A percentile compares a stretch with the other conserved stretches of the same genome.
These are phyloP conservation scores for Ammodytes dubius DNA, from an alignment of 2,113 vertebrate species.

Conservation along the genomic window DNA sequence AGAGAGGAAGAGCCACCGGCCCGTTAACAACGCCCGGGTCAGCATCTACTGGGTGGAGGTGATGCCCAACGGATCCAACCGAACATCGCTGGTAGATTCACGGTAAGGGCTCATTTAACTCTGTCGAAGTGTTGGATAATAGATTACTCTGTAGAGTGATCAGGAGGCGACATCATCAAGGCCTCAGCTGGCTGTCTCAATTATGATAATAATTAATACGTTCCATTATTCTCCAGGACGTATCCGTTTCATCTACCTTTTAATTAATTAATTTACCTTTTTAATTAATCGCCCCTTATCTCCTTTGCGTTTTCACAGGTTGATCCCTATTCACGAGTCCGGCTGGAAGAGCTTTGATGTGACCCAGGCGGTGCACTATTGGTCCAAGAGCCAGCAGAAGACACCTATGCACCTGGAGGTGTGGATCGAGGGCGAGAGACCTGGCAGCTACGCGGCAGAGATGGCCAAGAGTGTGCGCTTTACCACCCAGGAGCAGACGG, in stretches of 20 bases:
- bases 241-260: neutral
- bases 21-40: constrained; percentile 88
- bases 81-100: constrained; percentile 92
- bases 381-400: constrained; percentile 85
- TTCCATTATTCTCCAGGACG: neutral
- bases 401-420: constrained; percentile 93
- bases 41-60: constrained; percentile 92
- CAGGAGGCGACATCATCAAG: neutral
- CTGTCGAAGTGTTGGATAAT: neutral
- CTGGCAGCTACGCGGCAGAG: constrained; percentile 89
- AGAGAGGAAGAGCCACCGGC: constrained; percentile 80
- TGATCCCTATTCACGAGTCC: constrained; percentile 90
- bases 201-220: constrained; percentile 8
- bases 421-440: constrained; percentile 92
- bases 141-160: neutral
- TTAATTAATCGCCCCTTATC: constrained; percentile 57
- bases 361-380: constrained; percentile 94
- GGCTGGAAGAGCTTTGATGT: constrained; percentile 98
- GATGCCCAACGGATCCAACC: constrained; percentile 88
- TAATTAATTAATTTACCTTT: constrained; percentile 70
- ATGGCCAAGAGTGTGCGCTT: constrained; percentile 91
- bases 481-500: constrained; percentile 86
- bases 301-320: constrained; percentile 78
- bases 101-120: constrained; percentile 79
- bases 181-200: neutral